Evolutionary conservation across 2,797 vertebrate species (phyloP), one percentile per base, ranked within the genome.

Genomic region (Gymnocypris eckloni): DNA sequence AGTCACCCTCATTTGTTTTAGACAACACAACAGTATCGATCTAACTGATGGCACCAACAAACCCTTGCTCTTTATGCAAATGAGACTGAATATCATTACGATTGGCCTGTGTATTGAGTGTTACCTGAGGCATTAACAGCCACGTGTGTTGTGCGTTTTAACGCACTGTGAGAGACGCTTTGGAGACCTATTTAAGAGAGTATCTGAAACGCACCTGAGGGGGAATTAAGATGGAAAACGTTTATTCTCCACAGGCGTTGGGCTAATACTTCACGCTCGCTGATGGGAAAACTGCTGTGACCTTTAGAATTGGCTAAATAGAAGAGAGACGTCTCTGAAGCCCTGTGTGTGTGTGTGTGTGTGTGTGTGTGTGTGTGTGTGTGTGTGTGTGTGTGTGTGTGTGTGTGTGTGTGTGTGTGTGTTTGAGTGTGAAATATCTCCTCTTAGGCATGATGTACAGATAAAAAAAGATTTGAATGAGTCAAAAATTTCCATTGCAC

Each of bases 291-390:
- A 93, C 89, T 89, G 86, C 85, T 83, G 54, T 92, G 92, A 95
- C 93, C 95, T 95, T 94, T 95, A 92, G 89, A 93, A 93, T 91
- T 87, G 92, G 89, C 91, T 87, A 88, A 91, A 91, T 90, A 92
- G 90, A 88, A 90, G 88, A 69, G 83, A 88, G 89, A 88, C 90
- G 52, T 82, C 90, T 90, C 82, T 77, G 71, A 90, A 92, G 88
- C 80, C 83, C 79, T 89, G 20, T 52, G 11, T 61, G 85, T 92
- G 73, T 7, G 88, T 41, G 28, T 22, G 4, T 66, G 43, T 45
- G 52, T 69, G 15, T 79, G 52, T 41, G 39, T 39, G 39, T 39
- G 39, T 39, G 39, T 41, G 39, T 39, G 39, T 39, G 75, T 7
- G 88, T 54, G 43, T 22, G 4, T 66, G 61, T 89, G 20, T 52